A percentile compares a stretch with the other conserved stretches of the same genome.
phyloP scores from a whole-genome alignment of 2,888 invertebrate species.

The Meta bourneti region DNA sequence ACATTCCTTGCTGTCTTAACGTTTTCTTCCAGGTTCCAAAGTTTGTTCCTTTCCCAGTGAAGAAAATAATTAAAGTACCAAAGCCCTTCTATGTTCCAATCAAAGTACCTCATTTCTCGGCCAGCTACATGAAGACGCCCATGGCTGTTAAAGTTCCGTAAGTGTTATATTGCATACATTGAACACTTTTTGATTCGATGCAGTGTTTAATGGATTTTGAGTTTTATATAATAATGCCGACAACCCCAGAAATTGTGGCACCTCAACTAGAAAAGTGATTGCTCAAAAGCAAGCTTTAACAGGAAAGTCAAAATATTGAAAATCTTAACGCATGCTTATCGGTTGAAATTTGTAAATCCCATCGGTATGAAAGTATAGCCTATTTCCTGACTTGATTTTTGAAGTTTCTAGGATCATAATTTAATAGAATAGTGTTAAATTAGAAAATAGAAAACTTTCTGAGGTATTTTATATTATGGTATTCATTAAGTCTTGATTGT shows the following conservation, averaged over 20 bases:
- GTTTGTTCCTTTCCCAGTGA: conserved; percentile 67
- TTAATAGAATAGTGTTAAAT: too few relatives aligned
- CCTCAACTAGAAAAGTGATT: neutral
- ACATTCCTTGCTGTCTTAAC: neutral
- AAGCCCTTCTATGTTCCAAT: conserved; percentile 72
- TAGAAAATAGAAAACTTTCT: too few relatives aligned
- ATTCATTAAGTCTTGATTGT: too few relatives aligned
- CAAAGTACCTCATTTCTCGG: conserved; percentile 65
- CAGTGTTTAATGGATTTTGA: neutral
- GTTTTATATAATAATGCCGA: neutral
- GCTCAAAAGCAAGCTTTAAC: neutral
- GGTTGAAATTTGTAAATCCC: too few relatives aligned
- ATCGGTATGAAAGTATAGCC: too few relatives aligned
- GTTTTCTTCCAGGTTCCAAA: conserved; percentile 46
- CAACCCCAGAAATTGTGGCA: neutral
- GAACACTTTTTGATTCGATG: too few relatives aligned
- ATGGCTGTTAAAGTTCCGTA: conserved; percentile 70
- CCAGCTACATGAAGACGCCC: conserved; percentile 67
- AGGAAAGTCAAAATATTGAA: too few relatives aligned
- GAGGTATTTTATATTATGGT: too few relatives aligned
- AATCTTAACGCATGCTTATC: too few relatives aligned
- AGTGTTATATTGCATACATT: conserved; percentile 40
- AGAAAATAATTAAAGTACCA: conserved; percentile 73
- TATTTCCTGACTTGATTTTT: too few relatives aligned
- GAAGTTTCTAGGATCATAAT: too few relatives aligned